A percentile compares a stretch with the other conserved stretches of the same genome.
These are phyloP conservation scores for Esperia sulphurella DNA, from an alignment of 2,888 invertebrate genomes.

Conservation along the genomic window DNA sequence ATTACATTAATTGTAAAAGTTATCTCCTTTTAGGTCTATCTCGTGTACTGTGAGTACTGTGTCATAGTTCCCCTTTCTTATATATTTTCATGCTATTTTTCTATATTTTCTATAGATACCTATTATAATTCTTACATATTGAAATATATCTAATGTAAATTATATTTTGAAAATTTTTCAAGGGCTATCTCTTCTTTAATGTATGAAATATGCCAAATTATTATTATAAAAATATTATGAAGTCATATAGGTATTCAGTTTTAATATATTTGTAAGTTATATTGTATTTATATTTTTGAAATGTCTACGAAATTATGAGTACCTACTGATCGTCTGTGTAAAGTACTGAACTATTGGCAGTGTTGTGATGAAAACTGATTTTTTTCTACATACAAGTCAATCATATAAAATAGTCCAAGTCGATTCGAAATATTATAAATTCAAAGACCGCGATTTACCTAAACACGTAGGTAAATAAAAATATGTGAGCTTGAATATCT, in stretches of 20 bases:
- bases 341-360: slow-evolving; percentile 6
- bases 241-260: slow-evolving; percentile 31
- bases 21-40: slow-evolving; percentile 53
- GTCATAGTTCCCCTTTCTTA: slow-evolving; percentile 30
- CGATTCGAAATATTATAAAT: not conserved
- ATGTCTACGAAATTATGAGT: not conserved
- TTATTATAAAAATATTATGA: slow-evolving; percentile 27
- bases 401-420: slow-evolving; percentile 23
- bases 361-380: slow-evolving; percentile 28
- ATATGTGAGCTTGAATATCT: slow-evolving; percentile 1
- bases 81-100: slow-evolving; percentile 42
- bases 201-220: slow-evolving; percentile 55
- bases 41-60: slow-evolving; percentile 41
- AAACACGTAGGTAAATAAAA: slow-evolving; percentile 47
- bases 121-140: slow-evolving; percentile 19
- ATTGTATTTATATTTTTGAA: not conserved
- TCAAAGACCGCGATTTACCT: slow-evolving; percentile 43
- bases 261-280: slow-evolving; percentile 14
- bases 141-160: slow-evolving; percentile 22
- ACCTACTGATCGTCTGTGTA: not conserved
- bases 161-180: slow-evolving; percentile 44
- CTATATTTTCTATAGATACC: slow-evolving; percentile 50
- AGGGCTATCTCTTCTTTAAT: slow-evolving; percentile 52
- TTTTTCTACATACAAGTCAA: slow-evolving; percentile 13
- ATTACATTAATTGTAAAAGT: slow-evolving; percentile 45